A percentile compares a stretch with the other conserved stretches of the same genome.
These are phyloP conservation scores for Hippocampus kuda DNA, from an alignment of 2,797 vertebrate species.

Conservation along the genomic window DNA sequence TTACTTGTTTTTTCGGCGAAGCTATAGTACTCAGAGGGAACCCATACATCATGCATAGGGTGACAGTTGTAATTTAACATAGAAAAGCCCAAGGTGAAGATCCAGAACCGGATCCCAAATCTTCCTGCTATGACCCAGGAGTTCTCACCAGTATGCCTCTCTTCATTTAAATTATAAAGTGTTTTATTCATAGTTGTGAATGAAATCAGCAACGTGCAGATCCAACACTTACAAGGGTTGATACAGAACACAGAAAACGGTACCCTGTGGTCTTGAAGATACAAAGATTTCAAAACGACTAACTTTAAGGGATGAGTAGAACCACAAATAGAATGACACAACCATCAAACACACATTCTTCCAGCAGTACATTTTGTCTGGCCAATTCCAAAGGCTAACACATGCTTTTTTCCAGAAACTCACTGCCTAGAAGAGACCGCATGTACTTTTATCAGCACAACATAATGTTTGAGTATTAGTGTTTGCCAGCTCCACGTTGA, in stretches of 20 bases:
- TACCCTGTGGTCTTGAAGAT: slow-evolving; percentile 24
- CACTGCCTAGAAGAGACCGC: slow-evolving; percentile 21
- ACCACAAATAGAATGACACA: slow-evolving; percentile 33
- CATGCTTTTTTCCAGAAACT: slow-evolving; percentile 39
- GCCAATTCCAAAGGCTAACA: slow-evolving; percentile 23
- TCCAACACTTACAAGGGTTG: neutral
- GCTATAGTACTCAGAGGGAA: neutral
- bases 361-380: slow-evolving; percentile 34
- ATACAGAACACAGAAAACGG: slow-evolving; percentile 13
- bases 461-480: slow-evolving; percentile 34
- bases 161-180: neutral
- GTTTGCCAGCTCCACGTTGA: slow-evolving; percentile 32
- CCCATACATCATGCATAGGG: neutral
- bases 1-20: neutral
- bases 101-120: neutral
- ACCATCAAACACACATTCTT: slow-evolving; percentile 21
- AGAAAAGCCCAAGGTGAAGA: neutral
- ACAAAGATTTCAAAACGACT: slow-evolving; percentile 12
- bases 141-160: neutral
- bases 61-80: neutral
- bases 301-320: slow-evolving; percentile 29
- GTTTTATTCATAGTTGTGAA: neutral
- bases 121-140: neutral
- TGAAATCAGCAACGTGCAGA: neutral
- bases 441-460: slow-evolving; percentile 46